These are phyloP conservation scores for Stylophora pistillata DNA, from an alignment of 64 coral and sea anemone genomes.

Conservation along the genomic window DNA sequence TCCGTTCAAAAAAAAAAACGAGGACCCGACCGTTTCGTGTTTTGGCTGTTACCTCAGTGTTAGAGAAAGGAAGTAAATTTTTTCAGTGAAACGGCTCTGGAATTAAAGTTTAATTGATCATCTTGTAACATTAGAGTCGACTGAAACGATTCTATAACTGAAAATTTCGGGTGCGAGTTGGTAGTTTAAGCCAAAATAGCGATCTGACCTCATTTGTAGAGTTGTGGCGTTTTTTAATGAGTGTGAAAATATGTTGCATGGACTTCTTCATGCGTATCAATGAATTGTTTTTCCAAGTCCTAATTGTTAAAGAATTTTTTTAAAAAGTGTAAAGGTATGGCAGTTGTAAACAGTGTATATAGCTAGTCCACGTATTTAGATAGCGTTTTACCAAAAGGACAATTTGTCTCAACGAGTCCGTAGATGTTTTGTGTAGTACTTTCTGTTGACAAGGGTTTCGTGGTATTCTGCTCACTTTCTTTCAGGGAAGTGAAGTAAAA, in stretches of 20 bases:
- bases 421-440: neutral
- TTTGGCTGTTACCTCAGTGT: too few relatives aligned
- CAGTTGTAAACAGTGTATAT: conserved; percentile 16
- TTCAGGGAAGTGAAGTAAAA: neutral
- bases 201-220: too few relatives aligned
- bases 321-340: neutral
- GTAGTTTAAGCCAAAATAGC: too few relatives aligned
- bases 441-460: neutral
- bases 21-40: too few relatives aligned
- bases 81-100: too few relatives aligned
- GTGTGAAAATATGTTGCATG: too few relatives aligned
- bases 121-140: too few relatives aligned
- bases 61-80: too few relatives aligned
- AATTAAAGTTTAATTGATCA: too few relatives aligned
- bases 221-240: too few relatives aligned
- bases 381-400: neutral
- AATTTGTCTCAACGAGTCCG: neutral
- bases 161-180: too few relatives aligned
- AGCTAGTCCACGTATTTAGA: neutral
- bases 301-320: neutral
- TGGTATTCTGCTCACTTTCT: neutral
- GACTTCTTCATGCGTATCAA: neutral
- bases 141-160: too few relatives aligned
- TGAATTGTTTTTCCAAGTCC: neutral
- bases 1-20: neutral